These are phyloP conservation scores for Caracal caracal DNA, from an alignment of 2,113 vertebrate genomes.

Conservation along the genomic window DNA sequence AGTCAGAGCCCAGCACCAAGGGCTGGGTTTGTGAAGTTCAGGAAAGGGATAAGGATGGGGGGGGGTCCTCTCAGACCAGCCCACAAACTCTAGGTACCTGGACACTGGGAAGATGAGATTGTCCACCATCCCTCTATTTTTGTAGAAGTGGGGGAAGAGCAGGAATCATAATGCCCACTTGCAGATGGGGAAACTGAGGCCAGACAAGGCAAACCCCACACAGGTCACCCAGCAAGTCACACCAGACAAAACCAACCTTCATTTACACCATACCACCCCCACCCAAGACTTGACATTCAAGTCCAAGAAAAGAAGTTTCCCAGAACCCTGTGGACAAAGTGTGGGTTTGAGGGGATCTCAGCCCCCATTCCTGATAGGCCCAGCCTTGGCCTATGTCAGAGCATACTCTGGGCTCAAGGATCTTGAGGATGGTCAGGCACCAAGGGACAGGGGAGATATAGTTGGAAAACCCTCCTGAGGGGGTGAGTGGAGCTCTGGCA, in stretches of 20 bases:
- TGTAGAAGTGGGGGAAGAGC: not conserved
- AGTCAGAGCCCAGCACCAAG: not conserved
- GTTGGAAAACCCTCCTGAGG: not conserved
- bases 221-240: not conserved
- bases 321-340: not conserved
- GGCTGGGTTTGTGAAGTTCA: not conserved
- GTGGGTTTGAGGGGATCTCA: not conserved
- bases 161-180: not conserved
- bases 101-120: not conserved
- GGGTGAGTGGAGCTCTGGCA: not conserved
- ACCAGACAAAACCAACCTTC: not conserved
- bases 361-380: not conserved
- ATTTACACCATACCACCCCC: not conserved
- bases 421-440: not conserved
- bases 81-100: not conserved
- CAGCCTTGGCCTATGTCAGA: not conserved
- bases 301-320: not conserved
- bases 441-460: not conserved
- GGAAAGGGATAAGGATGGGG: not conserved
- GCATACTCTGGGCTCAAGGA: not conserved
- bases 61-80: not conserved
- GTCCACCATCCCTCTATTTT: not conserved
- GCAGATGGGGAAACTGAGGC: slow-evolving; percentile 19
- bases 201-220: not conserved
- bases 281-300: not conserved